phyloP scores from a whole-genome alignment of 1,140 invertebrate species.

The Alviniconcha marisindica region DNA sequence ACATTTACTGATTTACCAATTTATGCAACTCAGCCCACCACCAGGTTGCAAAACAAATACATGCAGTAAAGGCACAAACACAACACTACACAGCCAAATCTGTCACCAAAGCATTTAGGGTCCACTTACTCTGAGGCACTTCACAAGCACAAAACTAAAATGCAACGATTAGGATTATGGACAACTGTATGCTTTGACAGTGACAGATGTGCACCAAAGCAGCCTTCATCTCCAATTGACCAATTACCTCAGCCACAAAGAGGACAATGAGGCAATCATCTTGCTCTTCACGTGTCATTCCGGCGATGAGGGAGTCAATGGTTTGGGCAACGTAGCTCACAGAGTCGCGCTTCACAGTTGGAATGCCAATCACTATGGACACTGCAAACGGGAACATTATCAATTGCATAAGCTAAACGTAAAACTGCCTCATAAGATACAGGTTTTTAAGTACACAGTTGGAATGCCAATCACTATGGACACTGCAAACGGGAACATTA shows the following conservation, averaged over 20 bases:
- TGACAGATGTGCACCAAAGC: too few relatives aligned
- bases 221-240: too few relatives aligned
- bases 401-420: too few relatives aligned
- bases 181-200: neutral
- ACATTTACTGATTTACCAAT: too few relatives aligned
- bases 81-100: neutral
- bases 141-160: neutral
- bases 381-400: too few relatives aligned
- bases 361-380: slow-evolving; percentile 90
- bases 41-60: too few relatives aligned
- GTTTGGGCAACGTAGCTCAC: slow-evolving; percentile 93
- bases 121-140: neutral
- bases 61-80: too few relatives aligned
- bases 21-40: too few relatives aligned
- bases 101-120: neutral
- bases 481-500: too few relatives aligned
- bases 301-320: slow-evolving; percentile 89
- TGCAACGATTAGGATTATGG: neutral
- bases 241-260: slow-evolving; percentile 88
- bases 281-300: slow-evolving; percentile 86
- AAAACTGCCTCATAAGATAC: too few relatives aligned
- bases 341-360: slow-evolving; percentile 92
- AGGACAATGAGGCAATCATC: slow-evolving; percentile 92
- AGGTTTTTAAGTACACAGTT: too few relatives aligned
- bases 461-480: slow-evolving; percentile 92